Base-by-base conservation (phyloP, 1,140 invertebrate species). In the Bicyclus anynana region DNA sequence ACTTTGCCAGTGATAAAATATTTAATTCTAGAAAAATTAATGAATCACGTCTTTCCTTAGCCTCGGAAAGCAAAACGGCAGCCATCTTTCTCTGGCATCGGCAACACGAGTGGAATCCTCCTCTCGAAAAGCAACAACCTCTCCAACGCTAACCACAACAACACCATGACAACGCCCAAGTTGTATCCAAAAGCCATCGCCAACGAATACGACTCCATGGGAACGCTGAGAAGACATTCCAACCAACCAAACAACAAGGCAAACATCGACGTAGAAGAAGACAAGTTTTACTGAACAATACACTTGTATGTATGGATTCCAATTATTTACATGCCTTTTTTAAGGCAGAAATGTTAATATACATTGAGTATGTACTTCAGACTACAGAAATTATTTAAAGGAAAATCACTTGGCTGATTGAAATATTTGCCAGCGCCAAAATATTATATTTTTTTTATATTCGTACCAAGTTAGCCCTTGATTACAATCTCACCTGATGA, bases 171-270 rank as follows among this genome's bases (percentile, higher is more conserved):
- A 1, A 92, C 91, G 10, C 91, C 92, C 9, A 93, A 93, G 54
- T 72, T 92, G 2, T 92, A 92, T 64, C 93, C 92, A 23, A 94
- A 93, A 74, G 92, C 91, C 59, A 90, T 92, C 66, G 88, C 90
- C n/a, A 90, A 90, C 42, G 94, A 96, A 52, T 95, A 94, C 62
- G 94, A 96, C 70, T 93, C 93, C 0, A 78, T 85, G 67, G 92
- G 94, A 2, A 96, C 94, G 0, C 84, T 96, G 35, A 94, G 95
- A 69, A 86, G 95, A 33, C 94, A 95, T 74, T 95, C 94, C 69
- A 82, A 84, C 58, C 83, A 88, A 29, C 86, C 80, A 0, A 86
- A 83, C 21, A 81, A 84, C 20, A 86, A 82, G 35, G 88, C 72
- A 12, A 89, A 90, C 44, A 42, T 89, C 12, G 84, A 90, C 56